phyloP scores from a whole-genome alignment of 1,140 invertebrate species.

The Streblospio benedicti region DNA sequence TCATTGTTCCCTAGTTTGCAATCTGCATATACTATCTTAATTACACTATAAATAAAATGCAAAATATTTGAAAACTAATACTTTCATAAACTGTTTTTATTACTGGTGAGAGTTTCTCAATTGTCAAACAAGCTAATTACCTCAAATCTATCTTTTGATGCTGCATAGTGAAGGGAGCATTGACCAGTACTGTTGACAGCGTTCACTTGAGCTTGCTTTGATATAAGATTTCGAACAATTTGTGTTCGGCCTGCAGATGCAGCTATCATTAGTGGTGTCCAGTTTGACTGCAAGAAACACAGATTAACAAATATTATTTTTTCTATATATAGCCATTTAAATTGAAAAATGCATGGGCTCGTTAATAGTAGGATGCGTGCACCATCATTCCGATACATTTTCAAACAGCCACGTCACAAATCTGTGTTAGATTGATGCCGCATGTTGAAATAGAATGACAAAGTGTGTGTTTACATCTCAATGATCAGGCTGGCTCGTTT shows the following conservation, averaged over 20 bases:
- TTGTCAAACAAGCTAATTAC: conserved; percentile 41
- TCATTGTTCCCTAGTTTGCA: too few species aligned
- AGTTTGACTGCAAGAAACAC: conserved; percentile 52
- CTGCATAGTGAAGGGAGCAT: conserved; percentile 67
- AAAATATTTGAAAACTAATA: too few species aligned
- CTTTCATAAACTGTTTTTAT: neutral
- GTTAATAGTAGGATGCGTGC: neutral
- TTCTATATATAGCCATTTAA: conserved; percentile 12
- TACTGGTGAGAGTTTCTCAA: neutral
- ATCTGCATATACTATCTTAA: too few species aligned
- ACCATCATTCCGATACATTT: neutral
- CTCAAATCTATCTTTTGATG: conserved; percentile 68
- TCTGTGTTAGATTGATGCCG: neutral
- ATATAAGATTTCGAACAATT: conserved; percentile 60
- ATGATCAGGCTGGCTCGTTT: neutral
- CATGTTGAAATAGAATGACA: neutral
- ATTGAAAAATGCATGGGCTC: neutral
- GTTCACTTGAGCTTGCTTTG: conserved; percentile 64
- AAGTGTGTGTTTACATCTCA: neutral
- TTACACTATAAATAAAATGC: too few species aligned
- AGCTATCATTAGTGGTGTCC: conserved; percentile 74
- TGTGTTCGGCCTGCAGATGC: conserved; percentile 64
- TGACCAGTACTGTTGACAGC: conserved; percentile 55
- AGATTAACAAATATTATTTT: neutral
- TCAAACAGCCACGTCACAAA: neutral